Percentiles rank a stretch among this genome's conserved stretches.
phyloP scores from a whole-genome alignment of 2,888 invertebrate species.

The Limnephilus lunatus region DNA sequence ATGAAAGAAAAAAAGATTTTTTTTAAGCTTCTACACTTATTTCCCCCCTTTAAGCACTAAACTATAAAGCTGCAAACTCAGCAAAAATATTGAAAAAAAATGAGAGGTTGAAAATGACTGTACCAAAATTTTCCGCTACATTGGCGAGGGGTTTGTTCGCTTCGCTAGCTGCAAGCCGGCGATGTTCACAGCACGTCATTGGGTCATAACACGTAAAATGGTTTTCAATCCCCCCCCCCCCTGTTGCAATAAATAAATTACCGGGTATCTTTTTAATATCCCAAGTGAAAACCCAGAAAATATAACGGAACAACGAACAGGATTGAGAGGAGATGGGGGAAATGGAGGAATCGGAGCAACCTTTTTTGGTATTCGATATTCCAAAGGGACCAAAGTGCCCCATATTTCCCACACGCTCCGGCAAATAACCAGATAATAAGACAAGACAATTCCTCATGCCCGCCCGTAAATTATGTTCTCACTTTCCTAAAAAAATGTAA shows the following conservation, averaged over 20 bases:
- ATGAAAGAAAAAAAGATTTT: too few relatives aligned
- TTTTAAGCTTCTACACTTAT: too few relatives aligned
- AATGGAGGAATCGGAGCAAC: conserved; percentile 6
- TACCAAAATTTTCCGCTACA: background rate
- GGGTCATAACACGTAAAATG: conserved; percentile 16
- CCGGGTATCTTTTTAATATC: background rate
- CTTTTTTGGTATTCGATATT: background rate
- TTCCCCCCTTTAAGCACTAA: too few relatives aligned
- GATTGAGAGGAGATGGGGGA: background rate
- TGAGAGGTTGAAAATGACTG: background rate
- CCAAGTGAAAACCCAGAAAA: background rate
- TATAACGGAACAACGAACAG: background rate
- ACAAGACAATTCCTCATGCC: background rate
- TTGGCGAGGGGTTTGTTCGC: background rate
- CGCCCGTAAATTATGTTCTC: background rate
- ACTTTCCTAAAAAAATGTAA: background rate
- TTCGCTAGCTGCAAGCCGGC: background rate
- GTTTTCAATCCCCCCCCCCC: background rate
- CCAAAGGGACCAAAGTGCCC: background rate
- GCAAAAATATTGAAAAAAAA: too few relatives aligned
- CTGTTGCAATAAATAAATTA: background rate
- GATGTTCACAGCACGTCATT: background rate
- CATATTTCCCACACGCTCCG: background rate
- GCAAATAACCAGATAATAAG: background rate
- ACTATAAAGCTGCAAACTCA: too few relatives aligned